Evolutionary conservation across 2,797 vertebrate genomes (phyloP).

Genomic region (Bovichtus diacanthus): DNA sequence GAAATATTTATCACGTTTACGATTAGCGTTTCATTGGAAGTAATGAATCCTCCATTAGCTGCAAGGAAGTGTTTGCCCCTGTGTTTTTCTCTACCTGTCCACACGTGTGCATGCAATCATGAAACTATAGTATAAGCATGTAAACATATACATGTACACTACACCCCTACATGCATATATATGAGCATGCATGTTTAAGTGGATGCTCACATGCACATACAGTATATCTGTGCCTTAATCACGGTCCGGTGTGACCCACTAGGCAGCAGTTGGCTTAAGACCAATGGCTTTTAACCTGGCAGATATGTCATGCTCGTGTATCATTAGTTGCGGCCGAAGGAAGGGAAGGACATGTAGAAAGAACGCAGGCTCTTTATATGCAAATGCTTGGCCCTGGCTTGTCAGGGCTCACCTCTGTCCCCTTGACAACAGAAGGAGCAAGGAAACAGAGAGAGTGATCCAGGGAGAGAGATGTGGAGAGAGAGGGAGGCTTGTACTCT

Average conservation of each 20-base stretch:
- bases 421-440: conserved; percentile 70
- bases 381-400: conserved; percentile 75
- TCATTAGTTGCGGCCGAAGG: conserved; percentile 65
- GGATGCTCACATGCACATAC: conserved; percentile 22
- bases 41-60: conserved; percentile 62
- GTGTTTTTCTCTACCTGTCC: conserved; percentile 28
- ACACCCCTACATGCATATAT: conserved; percentile 14
- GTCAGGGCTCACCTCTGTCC: conserved; percentile 79
- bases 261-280: conserved; percentile 63
- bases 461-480: conserved; percentile 37
- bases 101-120: background rate
- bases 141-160: conserved; percentile 17
- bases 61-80: conserved; percentile 13
- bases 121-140: background rate
- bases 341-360: conserved; percentile 55
- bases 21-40: conserved; percentile 50
- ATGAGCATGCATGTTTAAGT: conserved; percentile 27
- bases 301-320: conserved; percentile 66
- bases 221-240: conserved; percentile 57
- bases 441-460: conserved; percentile 58
- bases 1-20: conserved; percentile 65
- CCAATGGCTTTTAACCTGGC: conserved; percentile 71
- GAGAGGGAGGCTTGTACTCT: conserved; percentile 14
- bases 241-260: conserved; percentile 41
- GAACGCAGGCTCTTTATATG: conserved; percentile 75